Base-by-base conservation (phyloP, 92 coral and sea anemone genomes). In the Palythoa heliodiscus region DNA sequence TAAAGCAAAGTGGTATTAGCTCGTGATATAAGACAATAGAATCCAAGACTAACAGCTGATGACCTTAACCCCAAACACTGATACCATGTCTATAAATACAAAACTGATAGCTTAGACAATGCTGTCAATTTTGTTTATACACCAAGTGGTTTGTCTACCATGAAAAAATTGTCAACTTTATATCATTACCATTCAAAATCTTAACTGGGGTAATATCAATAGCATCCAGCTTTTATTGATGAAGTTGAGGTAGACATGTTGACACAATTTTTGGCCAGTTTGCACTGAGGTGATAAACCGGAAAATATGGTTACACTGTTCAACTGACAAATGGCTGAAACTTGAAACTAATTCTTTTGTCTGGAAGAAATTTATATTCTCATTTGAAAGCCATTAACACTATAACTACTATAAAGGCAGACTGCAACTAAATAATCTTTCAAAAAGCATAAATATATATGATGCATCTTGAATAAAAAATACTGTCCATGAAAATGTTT, bases 51-150 rank as follows among this genome's bases (percentile, higher is more conserved):
- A 47, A 76, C 81, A 53, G 67, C 47, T 24, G 64, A 15, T 76
- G 81, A 75, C 79, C 79, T 53, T 52, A 4, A 52, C 81, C 68
- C 67, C 81, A 54, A 52, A 11, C 20, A 76, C 53, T 54, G 47
- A 25, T 29, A 53, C 40, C 29, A 43, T 75, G 67, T 54, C 67
- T 55, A 52, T 29, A 19, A 76, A 76, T 25, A 76, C 50, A 47
- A 25, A 52, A 52, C 7, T n/a, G 20, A 75, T 50, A 9, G 17
- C 52, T 17, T 25, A 76, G 48, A 76, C 67, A 54, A 76, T 76
- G 13, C 23, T 54, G 0, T 23, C 16, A 8, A 25, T 2, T 29
- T 54, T 75, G 37, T 23, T 6, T 24, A 52, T 54, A 75, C 11
- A 35, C 17, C 11, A 23, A 9, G 9, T 19, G 19, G 24, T 63